Evolutionary conservation across 2,113 vertebrate species (phyloP), one percentile per base, ranked within the genome.

Genomic region (Monarcha castaneiventris): DNA sequence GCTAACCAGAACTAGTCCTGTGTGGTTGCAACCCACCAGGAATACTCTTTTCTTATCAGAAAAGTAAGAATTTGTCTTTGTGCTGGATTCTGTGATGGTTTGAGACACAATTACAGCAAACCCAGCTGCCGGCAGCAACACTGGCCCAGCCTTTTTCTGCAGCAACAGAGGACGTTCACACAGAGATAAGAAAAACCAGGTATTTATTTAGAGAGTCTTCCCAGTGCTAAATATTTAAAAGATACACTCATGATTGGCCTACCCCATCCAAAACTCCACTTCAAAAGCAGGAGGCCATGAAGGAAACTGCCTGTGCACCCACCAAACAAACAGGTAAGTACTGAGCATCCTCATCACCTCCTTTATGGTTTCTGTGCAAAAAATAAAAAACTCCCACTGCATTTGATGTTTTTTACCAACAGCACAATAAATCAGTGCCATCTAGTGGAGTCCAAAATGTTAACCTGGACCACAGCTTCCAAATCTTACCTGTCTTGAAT

Each of bases 371-470:
- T n/a, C 55, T 62, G 8, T 1, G 66, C 35, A 66, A 29, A 66
- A 76, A 76, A 39, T 6, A 58, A 94, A 80, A 55, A 13, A 11
- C 56, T 82, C 41, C 62, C 54, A 27, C 54, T n/a, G 12, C 39
- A 11, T 43, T 66, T 33, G 23, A 44, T 59, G 46, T 10, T 33
- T 43, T 26, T 79, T 81, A 81, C 55, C 71, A 48, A 76, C 73
- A 89, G 46, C 82, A 84, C 96, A 96, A 96, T 89, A 96, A 92
- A 64, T 87, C 33, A 94, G 74, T 96, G 81, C 72, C 94, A 96
- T 56, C 95, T 93, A 96, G 94, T 82, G 92, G 93, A 88, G 84
- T 88, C 89, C 75, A 89, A 76, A 55, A 79, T 52, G 93, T 85
- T 93, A 64, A 95, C 81, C 75, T 86, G 92, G 85, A 7, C 27